Evolutionary conservation across 1,140 invertebrate species (phyloP), one percentile per base, ranked within the genome.

Genomic region (Caenorhabditis briggsae): DNA sequence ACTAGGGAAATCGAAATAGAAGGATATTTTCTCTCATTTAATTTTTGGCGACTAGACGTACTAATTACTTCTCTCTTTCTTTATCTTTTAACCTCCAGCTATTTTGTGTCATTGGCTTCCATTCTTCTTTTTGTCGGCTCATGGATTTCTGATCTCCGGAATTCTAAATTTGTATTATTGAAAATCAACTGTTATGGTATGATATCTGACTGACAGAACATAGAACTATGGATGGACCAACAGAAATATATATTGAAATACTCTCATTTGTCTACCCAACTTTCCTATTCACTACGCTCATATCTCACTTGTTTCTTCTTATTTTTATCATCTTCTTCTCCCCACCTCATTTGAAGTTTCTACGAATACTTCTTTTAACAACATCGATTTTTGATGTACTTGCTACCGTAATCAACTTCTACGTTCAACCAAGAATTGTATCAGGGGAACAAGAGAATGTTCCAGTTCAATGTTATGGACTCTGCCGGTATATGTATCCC

Each of bases 371-470:
- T 18, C 41, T 70, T 2, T 0, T 70, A 5, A 70, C 14, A 18
- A 70, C 64, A 6, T 70, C 64, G 18, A 43, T 70, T 43, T 70
- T 46, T 8, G 64, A 70, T 70, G 64, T 70, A 2, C 18, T 70
- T 5, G 64, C 64, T 5, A 70, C 64, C 2, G 14, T 46, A 16
- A 70, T 46, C 14, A 43, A 18, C 7, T 43, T 46, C 20, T 70
- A 70, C 43, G 43, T 70, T 43, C 64, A 70, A 70, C 64, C 64
- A 46, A 70, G 64, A 70, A 70, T 70, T 43, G 11, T 70, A 16
- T 43, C 64, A 25, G 64, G 18, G 3, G 0, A 8, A 2, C 14
- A 23, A 18, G 41, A 18, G 18, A 70, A 70, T 18, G 41, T 70
- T 43, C 64, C 64, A 16, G 41, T 70, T 3, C 43, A 70, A 0